Evolutionary conservation across 2,113 vertebrate genomes (phyloP).

Genomic region (Talpa occidentalis): DNA sequence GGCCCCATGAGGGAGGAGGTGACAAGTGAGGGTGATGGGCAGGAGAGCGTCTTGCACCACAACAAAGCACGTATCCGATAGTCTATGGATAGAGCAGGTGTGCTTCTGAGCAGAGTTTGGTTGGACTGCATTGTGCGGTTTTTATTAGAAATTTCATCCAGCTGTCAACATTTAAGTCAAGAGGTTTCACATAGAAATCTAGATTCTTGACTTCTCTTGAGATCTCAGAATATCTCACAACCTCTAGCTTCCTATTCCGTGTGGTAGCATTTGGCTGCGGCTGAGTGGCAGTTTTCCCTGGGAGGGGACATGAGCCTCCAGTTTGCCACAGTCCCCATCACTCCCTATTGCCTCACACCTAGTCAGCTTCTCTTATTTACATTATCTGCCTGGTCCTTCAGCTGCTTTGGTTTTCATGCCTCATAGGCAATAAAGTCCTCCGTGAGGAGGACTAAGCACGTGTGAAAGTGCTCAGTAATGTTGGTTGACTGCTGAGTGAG

Average conservation of each 20-base stretch:
- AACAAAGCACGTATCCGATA: accelerated
- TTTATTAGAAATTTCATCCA: not conserved
- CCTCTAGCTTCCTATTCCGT: accelerated
- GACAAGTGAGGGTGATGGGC: accelerated
- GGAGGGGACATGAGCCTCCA: accelerated
- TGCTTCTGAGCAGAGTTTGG: accelerated
- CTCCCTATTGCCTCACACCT: accelerated
- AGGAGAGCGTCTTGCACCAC: accelerated
- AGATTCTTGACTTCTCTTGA: not conserved
- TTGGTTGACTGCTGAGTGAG: accelerated
- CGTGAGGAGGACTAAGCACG: accelerated
- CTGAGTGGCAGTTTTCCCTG: not conserved
- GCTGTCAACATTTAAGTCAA: not conserved
- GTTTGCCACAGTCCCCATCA: not conserved
- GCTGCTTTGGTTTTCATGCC: not conserved
- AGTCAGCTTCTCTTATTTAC: too few relatives aligned
- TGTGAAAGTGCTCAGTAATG: accelerated
- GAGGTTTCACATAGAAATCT: not conserved
- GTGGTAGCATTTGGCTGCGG: accelerated
- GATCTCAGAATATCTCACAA: accelerated
- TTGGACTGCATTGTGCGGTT: not conserved
- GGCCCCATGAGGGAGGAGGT: accelerated
- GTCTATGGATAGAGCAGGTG: accelerated
- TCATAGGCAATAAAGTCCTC: not conserved
- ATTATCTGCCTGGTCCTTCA: not conserved